Evolutionary conservation across 2,888 invertebrate genomes (phyloP), one percentile per base, ranked within the genome.

Genomic region (Acrobasis consociella): DNA sequence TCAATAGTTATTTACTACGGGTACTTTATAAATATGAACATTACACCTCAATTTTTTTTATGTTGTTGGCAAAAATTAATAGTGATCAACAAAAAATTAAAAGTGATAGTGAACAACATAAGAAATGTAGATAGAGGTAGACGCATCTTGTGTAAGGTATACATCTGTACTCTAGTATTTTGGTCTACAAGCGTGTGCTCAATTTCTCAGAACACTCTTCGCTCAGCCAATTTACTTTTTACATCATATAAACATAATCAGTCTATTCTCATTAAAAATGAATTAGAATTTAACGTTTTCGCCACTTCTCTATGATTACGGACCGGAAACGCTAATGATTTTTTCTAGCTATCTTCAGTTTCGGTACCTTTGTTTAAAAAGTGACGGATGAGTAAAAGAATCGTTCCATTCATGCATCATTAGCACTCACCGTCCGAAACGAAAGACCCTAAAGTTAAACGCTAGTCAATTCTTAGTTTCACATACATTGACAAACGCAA

Each of bases 361-460:
- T 31, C 49, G 46, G 49, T 62, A 63, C 60, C 61, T 63, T 63
- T 65, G 58, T 52, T 65, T 39, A 63, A 60, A 67, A 70, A 66
- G 31, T 66, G 61, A 74, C 69, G 69, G 72, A 71, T 70, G 75
- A 78, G 75, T 80, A 75, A 82, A 82, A 78, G 77, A 77, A 78
- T 82, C 73, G 74, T 81, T 85, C 70, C 67, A 78, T 87, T 86
- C 75, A 86, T 77, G 90, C 87, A 81, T 78, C 87, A 91, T 89
- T 91, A 85, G 84, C 67, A 73, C 78, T 79, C 84, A 89, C 86
- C 72, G 65, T 56, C 84, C 86, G 86, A 81, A 85, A 86, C 87
- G 85, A 77, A 75, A 69, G 63, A 77, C 84, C 84, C 72, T 76
- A 81, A 80, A 73, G 80, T 82, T 73, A 83, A 83, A 81, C 76